Conservation (phyloP, 2,797 vertebrate genomes). For the Spatula versicolor region DNA sequence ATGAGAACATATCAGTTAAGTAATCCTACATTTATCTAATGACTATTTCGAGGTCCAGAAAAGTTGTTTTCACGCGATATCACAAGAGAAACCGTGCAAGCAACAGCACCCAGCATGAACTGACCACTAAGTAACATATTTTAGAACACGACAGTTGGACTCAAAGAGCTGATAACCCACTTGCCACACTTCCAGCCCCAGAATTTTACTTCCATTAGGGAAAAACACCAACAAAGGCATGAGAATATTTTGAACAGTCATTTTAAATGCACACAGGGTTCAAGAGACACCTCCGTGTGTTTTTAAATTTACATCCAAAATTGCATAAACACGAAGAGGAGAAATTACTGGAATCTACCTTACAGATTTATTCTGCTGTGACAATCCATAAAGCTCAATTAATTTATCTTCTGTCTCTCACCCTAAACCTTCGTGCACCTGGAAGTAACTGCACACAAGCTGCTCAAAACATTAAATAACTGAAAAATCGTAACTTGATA, state of each 20-base stretch:
- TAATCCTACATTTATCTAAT: not conserved
- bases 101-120: not conserved
- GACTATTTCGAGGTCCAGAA: not conserved
- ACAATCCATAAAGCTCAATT: not conserved
- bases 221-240: not conserved
- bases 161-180: not conserved
- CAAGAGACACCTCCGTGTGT: not conserved
- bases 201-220: not conserved
- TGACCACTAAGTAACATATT: not conserved
- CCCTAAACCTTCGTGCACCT: not conserved
- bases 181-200: not conserved
- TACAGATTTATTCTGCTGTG: not conserved
- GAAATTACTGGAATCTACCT: not conserved
- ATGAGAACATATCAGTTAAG: not conserved
- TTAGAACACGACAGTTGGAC: not conserved
- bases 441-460: rapidly evolving
- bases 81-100: not conserved
- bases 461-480: not conserved
- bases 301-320: not conserved
- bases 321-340: rapidly evolving
- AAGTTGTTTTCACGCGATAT: not conserved
- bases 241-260: not conserved
- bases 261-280: rapidly evolving
- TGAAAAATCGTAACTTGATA: not conserved
- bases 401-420: not conserved